Evolutionary conservation across 2,797 vertebrate species (phyloP).

Genomic region (Scyliorhinus canicula): DNA sequence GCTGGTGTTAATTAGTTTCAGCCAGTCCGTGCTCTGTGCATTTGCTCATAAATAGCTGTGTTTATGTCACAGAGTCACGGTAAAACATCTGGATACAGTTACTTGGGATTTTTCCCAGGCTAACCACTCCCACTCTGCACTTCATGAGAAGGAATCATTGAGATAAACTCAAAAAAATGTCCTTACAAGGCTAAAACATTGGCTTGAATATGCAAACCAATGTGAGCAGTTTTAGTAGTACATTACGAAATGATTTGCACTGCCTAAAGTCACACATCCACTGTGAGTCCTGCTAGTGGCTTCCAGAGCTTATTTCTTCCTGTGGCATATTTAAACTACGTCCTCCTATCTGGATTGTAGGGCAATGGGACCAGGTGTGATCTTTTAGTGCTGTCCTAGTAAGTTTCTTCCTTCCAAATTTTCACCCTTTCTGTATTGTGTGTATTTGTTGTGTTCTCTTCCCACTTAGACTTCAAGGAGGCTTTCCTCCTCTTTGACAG

Average conservation of each 20-base stretch:
- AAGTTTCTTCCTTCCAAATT: neutral
- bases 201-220: neutral
- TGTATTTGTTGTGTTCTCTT: conserved; percentile 39
- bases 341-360: neutral
- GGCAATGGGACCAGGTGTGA: neutral
- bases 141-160: neutral
- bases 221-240: neutral
- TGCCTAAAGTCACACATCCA: too few relatives aligned
- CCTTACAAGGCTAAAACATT: neutral
- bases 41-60: neutral
- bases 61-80: too few relatives aligned
- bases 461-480: conserved; percentile 86
- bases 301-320: neutral
- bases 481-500: conserved; percentile 97
- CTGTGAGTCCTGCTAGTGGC: neutral
- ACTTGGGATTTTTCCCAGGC: neutral
- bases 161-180: neutral
- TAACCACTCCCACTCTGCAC: neutral
- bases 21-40: neutral
- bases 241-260: neutral
- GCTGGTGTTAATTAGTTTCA: neutral
- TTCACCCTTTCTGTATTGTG: neutral
- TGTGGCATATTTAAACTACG: neutral
- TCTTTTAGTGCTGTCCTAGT: neutral
- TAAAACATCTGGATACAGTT: neutral